phyloP scores from a whole-genome alignment of 1,140 invertebrate genomes.

The Formica exsecta region DNA sequence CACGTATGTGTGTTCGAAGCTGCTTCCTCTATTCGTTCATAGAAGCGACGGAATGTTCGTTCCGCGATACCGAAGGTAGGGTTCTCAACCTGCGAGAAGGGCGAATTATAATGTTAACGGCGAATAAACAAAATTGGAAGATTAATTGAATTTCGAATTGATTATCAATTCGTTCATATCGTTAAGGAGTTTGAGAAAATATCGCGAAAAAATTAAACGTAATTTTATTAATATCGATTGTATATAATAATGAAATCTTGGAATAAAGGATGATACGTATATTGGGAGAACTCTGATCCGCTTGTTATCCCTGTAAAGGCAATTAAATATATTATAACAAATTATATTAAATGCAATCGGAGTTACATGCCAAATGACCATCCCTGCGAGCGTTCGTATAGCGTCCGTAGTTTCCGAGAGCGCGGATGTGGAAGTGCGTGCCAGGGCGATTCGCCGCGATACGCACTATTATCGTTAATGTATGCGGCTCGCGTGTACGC shows the following conservation, averaged over 20 bases:
- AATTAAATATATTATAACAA: not conserved
- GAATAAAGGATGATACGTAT: not conserved
- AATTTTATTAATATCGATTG: not conserved
- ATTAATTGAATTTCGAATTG: not conserved
- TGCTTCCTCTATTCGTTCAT: conserved; percentile 43
- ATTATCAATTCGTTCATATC: not conserved
- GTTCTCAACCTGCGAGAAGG: conserved; percentile 38
- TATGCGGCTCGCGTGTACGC: conserved; percentile 55
- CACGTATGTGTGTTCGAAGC: conserved; percentile 2
- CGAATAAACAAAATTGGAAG: not conserved
- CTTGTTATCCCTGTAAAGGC: not conserved
- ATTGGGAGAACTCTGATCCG: not conserved
- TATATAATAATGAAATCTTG: not conserved
- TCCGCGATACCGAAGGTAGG: conserved; percentile 20
- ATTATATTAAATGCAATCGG: not conserved
- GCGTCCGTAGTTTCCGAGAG: conserved; percentile 35
- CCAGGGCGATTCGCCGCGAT: conserved; percentile 44
- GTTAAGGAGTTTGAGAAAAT: too few relatives aligned
- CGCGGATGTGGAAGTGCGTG: conserved; percentile 48
- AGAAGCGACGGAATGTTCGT: conserved; percentile 41
- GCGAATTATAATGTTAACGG: too few relatives aligned
- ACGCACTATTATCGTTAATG: conserved; percentile 60
- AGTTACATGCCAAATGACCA: not conserved
- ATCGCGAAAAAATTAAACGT: not conserved
- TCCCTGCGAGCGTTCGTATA: not conserved